phyloP scores from a whole-genome alignment of 2,888 invertebrate genomes.

The Oxycera nigricornis region DNA sequence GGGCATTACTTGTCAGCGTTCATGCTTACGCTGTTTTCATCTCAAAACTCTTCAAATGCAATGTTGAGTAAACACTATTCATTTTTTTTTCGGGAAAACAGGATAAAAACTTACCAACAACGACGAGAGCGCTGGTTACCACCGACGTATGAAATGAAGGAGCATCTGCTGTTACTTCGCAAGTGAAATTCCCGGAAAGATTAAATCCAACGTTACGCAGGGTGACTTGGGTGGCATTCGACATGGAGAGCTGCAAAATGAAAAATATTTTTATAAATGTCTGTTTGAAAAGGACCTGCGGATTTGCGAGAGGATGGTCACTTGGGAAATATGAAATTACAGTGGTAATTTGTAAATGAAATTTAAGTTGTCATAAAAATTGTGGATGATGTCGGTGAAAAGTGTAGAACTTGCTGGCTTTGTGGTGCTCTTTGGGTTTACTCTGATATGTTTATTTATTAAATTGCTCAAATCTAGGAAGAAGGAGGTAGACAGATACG shows the following conservation, averaged over 20 bases:
- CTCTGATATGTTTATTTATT: no score
- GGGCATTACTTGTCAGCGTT: no score
- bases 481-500: no score
- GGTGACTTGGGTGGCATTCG: constrained; percentile 74
- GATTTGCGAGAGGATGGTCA: neutral
- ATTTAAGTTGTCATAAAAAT: neutral
- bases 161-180: constrained; percentile 74
- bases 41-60: neutral
- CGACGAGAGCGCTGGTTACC: constrained; percentile 71
- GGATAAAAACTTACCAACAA: constrained; percentile 72
- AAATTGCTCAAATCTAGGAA: no score
- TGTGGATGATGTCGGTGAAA: no score
- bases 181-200: constrained; percentile 74
- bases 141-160: constrained; percentile 72
- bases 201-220: constrained; percentile 72
- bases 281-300: neutral
- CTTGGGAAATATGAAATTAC: neutral
- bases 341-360: neutral
- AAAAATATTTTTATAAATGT: constrained; percentile 8
- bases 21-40: neutral
- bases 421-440: no score
- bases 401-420: no score
- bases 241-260: constrained; percentile 67
- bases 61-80: neutral
- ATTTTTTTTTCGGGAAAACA: neutral